These are phyloP conservation scores for Microctonus hyperodae DNA, from an alignment of 2,888 invertebrate genomes.

Conservation along the genomic window DNA sequence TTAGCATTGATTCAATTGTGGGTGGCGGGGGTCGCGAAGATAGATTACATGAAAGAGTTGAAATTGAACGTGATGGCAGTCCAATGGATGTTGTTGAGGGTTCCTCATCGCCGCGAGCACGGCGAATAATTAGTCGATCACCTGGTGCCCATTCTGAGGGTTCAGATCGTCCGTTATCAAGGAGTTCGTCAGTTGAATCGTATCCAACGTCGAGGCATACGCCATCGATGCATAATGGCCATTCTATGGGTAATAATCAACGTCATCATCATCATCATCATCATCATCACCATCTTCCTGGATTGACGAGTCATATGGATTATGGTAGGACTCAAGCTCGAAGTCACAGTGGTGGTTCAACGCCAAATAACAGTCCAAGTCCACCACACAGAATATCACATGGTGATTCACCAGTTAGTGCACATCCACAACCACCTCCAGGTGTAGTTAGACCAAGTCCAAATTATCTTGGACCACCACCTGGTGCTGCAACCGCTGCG, in stretches of 20 bases:
- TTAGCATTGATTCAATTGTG: conserved; percentile 93
- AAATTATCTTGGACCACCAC: conserved; percentile 62
- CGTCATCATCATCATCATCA: conserved; percentile 44
- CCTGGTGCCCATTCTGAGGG: conserved; percentile 66
- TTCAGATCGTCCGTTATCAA: conserved; percentile 60
- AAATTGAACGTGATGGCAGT: conserved; percentile 54
- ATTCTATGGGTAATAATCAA: conserved; percentile 40
- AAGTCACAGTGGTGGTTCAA: conserved; percentile 60
- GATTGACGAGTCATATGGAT: conserved; percentile 49
- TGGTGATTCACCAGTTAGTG: conserved; percentile 49
- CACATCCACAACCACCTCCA: conserved; percentile 68
- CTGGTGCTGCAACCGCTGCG: conserved; percentile 63
- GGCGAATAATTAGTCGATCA: conserved; percentile 54
- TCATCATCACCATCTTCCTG: conserved; percentile 47
- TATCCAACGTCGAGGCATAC: conserved; percentile 58
- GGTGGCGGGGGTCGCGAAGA: conserved; percentile 63
- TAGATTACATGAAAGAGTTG: conserved; percentile 50
- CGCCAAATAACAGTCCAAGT: conserved; percentile 60
- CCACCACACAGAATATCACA: conserved; percentile 58
- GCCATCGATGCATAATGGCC: conserved; percentile 64
- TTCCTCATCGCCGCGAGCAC: conserved; percentile 54
- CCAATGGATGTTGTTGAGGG: conserved; percentile 58
- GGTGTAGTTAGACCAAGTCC: conserved; percentile 65
- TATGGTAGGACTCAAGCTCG: conserved; percentile 49
- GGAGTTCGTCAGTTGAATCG: conserved; percentile 60